A percentile compares a stretch with the other conserved stretches of the same genome.
Conservation (phyloP, 1,140 invertebrate species). For the Cyclargus thomasi region DNA sequence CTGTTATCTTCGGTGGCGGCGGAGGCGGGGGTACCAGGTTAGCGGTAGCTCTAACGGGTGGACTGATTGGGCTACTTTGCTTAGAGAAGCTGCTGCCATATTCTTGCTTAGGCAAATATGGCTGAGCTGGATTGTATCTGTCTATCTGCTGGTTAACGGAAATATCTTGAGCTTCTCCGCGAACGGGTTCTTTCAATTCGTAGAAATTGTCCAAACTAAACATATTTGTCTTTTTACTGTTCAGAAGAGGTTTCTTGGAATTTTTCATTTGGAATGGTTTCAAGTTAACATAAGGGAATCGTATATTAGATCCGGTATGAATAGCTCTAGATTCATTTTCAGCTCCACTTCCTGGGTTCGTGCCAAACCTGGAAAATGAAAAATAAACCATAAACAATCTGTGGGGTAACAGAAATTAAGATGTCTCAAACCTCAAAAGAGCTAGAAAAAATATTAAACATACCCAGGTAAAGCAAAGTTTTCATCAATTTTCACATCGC, state of each 20-base stretch:
- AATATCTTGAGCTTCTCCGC: conserved; percentile 64
- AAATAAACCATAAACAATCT: conserved; percentile 12
- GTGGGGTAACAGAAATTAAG: no score
- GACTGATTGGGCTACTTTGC: conserved; percentile 39
- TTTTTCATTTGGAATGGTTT: conserved; percentile 64
- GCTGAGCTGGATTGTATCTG: conserved; percentile 69
- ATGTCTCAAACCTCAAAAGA: no score
- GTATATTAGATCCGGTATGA: conserved; percentile 55
- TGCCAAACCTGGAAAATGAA: conserved; percentile 49
- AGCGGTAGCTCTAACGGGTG: conserved; percentile 40
- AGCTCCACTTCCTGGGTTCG: conserved; percentile 54
- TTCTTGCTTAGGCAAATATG: conserved; percentile 57
- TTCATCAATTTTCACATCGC: conserved; percentile 36
- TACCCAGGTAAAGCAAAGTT: conserved; percentile 67
- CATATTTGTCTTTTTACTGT: conserved; percentile 52
- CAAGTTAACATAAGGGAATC: conserved; percentile 62
- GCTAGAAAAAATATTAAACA: conserved; percentile 20
- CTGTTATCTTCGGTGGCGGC: conserved; percentile 30
- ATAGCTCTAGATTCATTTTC: conserved; percentile 70
- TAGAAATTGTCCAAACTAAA: conserved; percentile 55
- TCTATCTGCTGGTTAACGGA: conserved; percentile 47
- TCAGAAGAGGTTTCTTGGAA: conserved; percentile 38
- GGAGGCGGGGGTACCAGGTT: conserved; percentile 62
- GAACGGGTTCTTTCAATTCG: conserved; percentile 55
- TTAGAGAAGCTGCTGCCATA: conserved; percentile 46